Evolutionary conservation across 1,140 invertebrate species (phyloP).

Genomic region (Brachionus rotundiformis): DNA sequence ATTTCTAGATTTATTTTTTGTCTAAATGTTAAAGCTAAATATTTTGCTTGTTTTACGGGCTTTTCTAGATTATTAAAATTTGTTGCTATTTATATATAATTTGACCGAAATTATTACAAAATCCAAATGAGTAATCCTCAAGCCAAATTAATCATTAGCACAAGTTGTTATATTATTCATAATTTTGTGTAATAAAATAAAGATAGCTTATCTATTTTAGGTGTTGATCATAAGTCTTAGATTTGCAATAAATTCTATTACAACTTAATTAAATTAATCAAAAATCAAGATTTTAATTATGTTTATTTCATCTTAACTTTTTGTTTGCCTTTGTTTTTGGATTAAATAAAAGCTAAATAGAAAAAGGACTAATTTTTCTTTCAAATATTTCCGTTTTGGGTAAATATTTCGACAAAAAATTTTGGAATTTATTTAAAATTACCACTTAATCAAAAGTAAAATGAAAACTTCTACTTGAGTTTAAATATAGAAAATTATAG

Average conservation of each 20-base stretch:
- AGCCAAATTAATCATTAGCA: background rate
- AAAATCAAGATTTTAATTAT: background rate
- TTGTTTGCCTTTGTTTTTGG: background rate
- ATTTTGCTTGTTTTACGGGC: slow-evolving; percentile 4
- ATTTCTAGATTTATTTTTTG: background rate
- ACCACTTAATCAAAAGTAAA: too few relatives aligned
- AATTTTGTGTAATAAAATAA: background rate
- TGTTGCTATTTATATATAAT: background rate
- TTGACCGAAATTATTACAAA: slow-evolving; percentile 14
- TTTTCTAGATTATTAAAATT: background rate
- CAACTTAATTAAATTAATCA: background rate
- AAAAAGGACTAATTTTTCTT: too few relatives aligned
- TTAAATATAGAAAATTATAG: background rate
- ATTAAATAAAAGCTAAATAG: background rate
- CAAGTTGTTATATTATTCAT: background rate
- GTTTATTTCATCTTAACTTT: background rate
- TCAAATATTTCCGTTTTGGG: too few relatives aligned
- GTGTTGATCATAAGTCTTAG: background rate
- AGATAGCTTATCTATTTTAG: background rate
- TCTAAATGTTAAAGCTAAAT: background rate
- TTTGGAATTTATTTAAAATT: too few relatives aligned
- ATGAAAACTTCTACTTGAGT: background rate
- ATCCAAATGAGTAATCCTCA: background rate
- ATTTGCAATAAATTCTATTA: background rate
- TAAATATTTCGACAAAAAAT: too few relatives aligned